These are phyloP conservation scores for Drosophila triauraria DNA, from an alignment of 1,140 invertebrate genomes.

Conservation along the genomic window DNA sequence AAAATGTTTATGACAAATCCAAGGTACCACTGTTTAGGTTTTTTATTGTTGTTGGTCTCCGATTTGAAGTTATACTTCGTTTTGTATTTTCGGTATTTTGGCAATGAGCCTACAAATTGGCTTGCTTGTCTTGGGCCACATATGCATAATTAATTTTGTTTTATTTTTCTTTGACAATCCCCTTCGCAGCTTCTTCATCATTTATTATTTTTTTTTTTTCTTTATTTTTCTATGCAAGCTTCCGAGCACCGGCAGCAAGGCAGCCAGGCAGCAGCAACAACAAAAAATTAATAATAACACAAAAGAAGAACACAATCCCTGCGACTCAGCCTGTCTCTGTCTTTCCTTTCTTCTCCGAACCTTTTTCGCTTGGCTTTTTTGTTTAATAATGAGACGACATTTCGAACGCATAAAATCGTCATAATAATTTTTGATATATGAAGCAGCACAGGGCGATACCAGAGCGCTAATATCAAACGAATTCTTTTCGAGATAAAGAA, in stretches of 20 bases:
- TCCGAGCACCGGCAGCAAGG: constrained; percentile 30
- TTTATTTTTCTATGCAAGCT: constrained; percentile 49
- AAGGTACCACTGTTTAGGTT: constrained; percentile 4
- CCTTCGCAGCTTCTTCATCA: not conserved
- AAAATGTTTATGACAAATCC: not conserved
- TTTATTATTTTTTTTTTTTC: constrained; percentile 15
- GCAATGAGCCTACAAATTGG: constrained; percentile 79
- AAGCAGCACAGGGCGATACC: constrained; percentile 78
- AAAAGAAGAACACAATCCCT: constrained; percentile 45
- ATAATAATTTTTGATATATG: constrained; percentile 85
- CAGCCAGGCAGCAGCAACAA: constrained; percentile 21
- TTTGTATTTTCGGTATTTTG: constrained; percentile 66
- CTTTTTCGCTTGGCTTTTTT: constrained; percentile 64
- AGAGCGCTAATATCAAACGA: constrained; percentile 84
- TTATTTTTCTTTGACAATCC: constrained; percentile 42
- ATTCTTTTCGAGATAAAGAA: constrained; percentile 84
- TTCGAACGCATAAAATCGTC: constrained; percentile 85
- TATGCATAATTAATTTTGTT: constrained; percentile 74
- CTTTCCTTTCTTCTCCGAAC: constrained; percentile 45
- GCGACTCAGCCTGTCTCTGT: constrained; percentile 17
- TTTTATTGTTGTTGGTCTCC: constrained; percentile 11
- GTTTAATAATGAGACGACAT: constrained; percentile 85
- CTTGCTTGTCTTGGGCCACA: constrained; percentile 63
- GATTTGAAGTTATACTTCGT: constrained; percentile 20
- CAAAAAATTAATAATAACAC: constrained; percentile 53